Base-by-base conservation (phyloP, 2,113 vertebrate species). In the Malurus alboscapulatus region DNA sequence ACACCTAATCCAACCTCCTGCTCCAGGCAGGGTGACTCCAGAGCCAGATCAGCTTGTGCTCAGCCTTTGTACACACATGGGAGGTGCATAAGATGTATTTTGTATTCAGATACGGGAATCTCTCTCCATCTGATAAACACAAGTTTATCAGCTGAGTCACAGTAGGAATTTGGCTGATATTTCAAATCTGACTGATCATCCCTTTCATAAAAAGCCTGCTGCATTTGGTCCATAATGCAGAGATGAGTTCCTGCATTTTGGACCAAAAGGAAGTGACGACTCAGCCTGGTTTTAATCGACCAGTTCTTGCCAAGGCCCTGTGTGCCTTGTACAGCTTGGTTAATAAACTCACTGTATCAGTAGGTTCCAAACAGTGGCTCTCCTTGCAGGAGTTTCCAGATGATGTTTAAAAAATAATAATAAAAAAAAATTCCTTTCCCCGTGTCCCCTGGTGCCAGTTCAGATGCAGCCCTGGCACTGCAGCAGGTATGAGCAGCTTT, bases 221-320 rank as follows among this genome's bases (percentile, higher is more conserved):
- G 32, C 58, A 45, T 48, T 9, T 38, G 38, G 38, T 38, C 38
- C 38, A 38, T 38, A 38, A 18, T 44, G 68, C 59, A 68, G 45
- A 40, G 72, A 62, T 48, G 42, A 91, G 30, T 57, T 63, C 3
- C 44, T 30, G 10, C 45, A 12, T 59, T 58, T 61, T 20, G 57
- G 57, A 58, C 34, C 66, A 73, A 29, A 61, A 80, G 34, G 34
- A 79, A 47, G 32, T 58, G 29, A 21, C 80, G 66, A 66, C n/a
- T 95, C 73, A 87, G 6, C 67, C 68, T 84, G 51, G 29, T 61
- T 89, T 96, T 59, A 42, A 73, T 87, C 75, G 68, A 12, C 20
- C 58, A 16, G 34, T 27, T 80, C 85, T 92, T 93, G 84, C 75
- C 77, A 44, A 57, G 34, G 47, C 20, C 76, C 78, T 29, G 26